A percentile compares a stretch with the other conserved stretches of the same genome.
Evolutionary conservation across 2,888 invertebrate genomes (phyloP).

Genomic region (Cinara cedri): DNA sequence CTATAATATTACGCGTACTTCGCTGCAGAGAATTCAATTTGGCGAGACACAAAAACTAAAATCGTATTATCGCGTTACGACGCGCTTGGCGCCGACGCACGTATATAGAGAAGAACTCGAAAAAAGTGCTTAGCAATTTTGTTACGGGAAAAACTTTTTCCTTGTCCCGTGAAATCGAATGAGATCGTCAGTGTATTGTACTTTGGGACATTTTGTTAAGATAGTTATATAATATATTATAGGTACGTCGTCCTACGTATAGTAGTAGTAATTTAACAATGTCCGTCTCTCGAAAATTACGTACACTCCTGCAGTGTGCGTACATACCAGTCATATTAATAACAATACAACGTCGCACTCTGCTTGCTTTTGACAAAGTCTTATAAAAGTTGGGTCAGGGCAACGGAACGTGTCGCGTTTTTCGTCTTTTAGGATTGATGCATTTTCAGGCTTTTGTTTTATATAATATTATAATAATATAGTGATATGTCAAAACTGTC

Average conservation of each 20-base stretch:
- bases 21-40: constrained; percentile 20
- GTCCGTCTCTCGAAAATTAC: too few relatives aligned
- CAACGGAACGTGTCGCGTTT: too few relatives aligned
- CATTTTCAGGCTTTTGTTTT: too few relatives aligned
- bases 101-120: constrained; percentile 23
- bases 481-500: too few relatives aligned
- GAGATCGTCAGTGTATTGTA: constrained; percentile 14
- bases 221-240: neutral
- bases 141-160: constrained; percentile 28
- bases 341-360: too few relatives aligned
- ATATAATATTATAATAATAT: too few relatives aligned
- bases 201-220: neutral
- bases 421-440: too few relatives aligned
- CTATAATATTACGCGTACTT: neutral
- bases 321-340: too few relatives aligned
- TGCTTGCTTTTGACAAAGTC: too few relatives aligned
- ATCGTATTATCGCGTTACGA: constrained; percentile 40
- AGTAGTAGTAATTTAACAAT: neutral
- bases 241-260: too few relatives aligned
- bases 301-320: too few relatives aligned
- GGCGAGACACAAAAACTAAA: constrained; percentile 28
- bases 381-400: too few relatives aligned
- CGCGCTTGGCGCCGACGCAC: constrained; percentile 6
- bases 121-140: constrained; percentile 21
- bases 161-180: constrained; percentile 24